Evolutionary conservation across 2,113 vertebrate species (phyloP).

Genomic region (Brachyhypopomus gauderio): DNA sequence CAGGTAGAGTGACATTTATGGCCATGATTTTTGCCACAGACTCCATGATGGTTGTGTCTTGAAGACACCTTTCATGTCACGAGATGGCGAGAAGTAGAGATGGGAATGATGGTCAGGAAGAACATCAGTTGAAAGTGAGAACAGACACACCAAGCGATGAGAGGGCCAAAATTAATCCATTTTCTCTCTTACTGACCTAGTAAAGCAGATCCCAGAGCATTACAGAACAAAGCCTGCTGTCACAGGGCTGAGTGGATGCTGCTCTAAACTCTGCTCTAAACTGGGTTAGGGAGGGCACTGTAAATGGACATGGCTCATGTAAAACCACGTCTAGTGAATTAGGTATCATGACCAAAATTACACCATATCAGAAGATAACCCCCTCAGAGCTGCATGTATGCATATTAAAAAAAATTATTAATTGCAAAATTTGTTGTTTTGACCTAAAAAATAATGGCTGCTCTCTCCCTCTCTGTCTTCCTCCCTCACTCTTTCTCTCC

Average conservation of each 20-base stretch:
- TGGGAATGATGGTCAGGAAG: background rate
- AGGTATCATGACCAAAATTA: background rate
- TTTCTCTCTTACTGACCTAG: no score
- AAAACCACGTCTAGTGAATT: background rate
- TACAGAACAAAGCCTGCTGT: no score
- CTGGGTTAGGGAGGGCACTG: no score
- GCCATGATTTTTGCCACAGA: rapidly evolving
- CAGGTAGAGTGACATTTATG: constrained; percentile 46
- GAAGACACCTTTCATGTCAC: constrained; percentile 66
- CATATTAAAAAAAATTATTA: no score
- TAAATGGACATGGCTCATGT: background rate
- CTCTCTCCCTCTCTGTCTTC: no score
- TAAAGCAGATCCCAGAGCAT: no score
- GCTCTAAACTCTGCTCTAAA: background rate
- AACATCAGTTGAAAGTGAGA: background rate
- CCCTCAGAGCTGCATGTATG: no score
- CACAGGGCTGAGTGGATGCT: background rate
- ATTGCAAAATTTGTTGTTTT: background rate
- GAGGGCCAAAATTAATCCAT: no score
- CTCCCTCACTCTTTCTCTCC: no score
- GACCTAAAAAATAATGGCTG: no score
- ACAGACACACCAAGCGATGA: no score
- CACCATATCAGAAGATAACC: background rate
- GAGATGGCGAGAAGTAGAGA: background rate
- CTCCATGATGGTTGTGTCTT: background rate